A percentile compares a stretch with the other conserved stretches of the same genome.
Evolutionary conservation across 2,797 vertebrate genomes (phyloP).

Genomic region (Psittacula echo): DNA sequence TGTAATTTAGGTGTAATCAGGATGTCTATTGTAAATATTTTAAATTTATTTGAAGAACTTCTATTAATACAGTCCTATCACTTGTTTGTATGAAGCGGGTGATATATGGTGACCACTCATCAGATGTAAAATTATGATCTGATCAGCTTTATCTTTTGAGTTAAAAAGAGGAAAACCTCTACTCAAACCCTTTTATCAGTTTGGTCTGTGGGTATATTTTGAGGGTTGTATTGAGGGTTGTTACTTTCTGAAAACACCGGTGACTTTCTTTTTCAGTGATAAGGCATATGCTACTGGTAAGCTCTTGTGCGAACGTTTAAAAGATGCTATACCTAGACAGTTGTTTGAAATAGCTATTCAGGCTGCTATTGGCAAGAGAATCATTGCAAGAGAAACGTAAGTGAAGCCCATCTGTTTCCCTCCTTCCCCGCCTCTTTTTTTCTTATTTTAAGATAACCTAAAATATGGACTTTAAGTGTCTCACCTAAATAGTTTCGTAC

Average conservation of each 20-base stretch:
- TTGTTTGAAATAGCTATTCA: conserved; percentile 97
- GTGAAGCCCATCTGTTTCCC: conserved; percentile 49
- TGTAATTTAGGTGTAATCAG: not conserved
- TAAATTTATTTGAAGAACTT: not conserved
- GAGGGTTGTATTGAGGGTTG: not conserved
- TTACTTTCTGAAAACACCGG: not conserved
- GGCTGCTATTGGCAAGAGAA: conserved; percentile 89
- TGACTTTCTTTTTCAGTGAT: conserved; percentile 77
- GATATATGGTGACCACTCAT: not conserved
- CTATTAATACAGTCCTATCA: not conserved
- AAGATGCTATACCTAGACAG: conserved; percentile 91
- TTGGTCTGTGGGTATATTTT: not conserved
- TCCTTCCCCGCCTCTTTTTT: not conserved
- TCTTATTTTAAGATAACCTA: not conserved
- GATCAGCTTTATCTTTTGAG: not conserved
- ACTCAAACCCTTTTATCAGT: not conserved
- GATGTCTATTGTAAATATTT: not conserved
- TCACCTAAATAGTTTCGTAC: not conserved
- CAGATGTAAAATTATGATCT: not conserved
- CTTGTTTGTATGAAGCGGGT: not conserved
- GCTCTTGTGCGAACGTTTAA: conserved; percentile 90
- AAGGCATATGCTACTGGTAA: conserved; percentile 87
- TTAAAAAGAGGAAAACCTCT: not conserved
- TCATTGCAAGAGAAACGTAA: conserved; percentile 97
- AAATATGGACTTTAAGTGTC: not conserved